A percentile compares a stretch with the other conserved stretches of the same genome.
These are phyloP conservation scores for Novumbra hubbsi DNA, from an alignment of 2,797 vertebrate genomes.

Conservation along the genomic window DNA sequence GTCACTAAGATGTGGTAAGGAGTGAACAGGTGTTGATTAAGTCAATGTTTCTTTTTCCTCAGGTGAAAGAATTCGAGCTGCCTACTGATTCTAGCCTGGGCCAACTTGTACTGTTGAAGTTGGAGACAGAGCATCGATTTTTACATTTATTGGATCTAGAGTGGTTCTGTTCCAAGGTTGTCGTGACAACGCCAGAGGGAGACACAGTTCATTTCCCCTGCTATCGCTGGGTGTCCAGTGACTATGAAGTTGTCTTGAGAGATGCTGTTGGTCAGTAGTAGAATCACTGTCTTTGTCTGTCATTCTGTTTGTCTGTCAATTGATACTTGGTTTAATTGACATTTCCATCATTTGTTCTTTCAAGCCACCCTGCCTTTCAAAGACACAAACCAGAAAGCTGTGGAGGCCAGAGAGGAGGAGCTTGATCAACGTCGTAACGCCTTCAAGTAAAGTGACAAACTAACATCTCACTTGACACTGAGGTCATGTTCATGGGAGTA, in stretches of 20 bases:
- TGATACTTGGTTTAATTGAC: no score
- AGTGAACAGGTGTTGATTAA: not conserved
- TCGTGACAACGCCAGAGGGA: conserved; percentile 17
- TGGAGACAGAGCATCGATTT: not conserved
- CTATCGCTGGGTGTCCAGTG: conserved; percentile 19
- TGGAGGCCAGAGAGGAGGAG: no score
- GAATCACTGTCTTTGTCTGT: no score
- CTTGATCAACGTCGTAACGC: no score
- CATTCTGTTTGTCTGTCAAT: no score
- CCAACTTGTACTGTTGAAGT: conserved; percentile 4
- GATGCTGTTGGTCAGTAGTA: not conserved
- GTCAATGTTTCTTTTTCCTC: not conserved
- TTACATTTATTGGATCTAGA: not conserved
- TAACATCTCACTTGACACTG: no score
- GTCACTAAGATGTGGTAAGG: not conserved
- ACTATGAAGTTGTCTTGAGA: not conserved
- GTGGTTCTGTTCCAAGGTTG: conserved; percentile 30
- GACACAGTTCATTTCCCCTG: conserved; percentile 11
- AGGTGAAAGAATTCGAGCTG: not conserved
- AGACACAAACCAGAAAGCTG: no score
- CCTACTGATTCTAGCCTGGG: conserved; percentile 1
- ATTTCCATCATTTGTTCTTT: no score
- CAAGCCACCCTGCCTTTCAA: no score
- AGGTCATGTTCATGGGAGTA: no score
- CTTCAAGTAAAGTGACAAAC: no score